Conservation (phyloP, 2,113 vertebrate genomes). For the Callipepla californica region DNA sequence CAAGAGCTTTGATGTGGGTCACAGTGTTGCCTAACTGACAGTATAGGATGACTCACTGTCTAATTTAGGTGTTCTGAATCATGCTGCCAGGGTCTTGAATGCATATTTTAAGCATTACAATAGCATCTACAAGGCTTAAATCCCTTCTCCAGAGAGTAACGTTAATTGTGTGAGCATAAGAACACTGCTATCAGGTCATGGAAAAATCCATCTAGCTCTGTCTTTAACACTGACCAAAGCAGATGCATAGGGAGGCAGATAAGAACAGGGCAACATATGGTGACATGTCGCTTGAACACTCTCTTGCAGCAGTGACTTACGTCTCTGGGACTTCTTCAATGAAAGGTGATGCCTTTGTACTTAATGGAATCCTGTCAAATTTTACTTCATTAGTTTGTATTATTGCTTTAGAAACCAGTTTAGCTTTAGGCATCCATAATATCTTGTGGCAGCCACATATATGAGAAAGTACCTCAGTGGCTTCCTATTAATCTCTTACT, state of each 20-base stretch:
- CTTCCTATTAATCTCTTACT: neutral
- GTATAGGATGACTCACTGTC: neutral
- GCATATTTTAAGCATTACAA: neutral
- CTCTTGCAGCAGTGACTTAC: neutral
- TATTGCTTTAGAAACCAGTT: neutral
- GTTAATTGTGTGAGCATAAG: conserved; percentile 45
- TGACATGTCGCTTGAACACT: neutral
- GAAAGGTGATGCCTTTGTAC: neutral
- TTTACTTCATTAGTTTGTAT: conserved; percentile 25
- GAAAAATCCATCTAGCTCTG: neutral
- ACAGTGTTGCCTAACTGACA: fast-evolving
- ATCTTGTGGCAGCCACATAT: neutral
- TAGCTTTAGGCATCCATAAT: neutral
- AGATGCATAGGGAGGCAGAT: neutral
- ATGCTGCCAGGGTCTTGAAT: neutral
- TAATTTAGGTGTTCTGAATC: neutral
- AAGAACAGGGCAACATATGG: neutral
- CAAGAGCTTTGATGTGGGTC: neutral
- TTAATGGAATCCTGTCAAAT: conserved; percentile 13
- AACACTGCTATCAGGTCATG: conserved; percentile 10
- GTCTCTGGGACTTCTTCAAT: neutral
- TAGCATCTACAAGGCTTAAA: neutral
- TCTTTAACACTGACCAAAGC: neutral
- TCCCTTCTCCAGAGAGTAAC: neutral
- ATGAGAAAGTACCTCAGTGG: neutral